Conservation (phyloP, 2,113 vertebrate species). For the Ardeotis arabs region DNA sequence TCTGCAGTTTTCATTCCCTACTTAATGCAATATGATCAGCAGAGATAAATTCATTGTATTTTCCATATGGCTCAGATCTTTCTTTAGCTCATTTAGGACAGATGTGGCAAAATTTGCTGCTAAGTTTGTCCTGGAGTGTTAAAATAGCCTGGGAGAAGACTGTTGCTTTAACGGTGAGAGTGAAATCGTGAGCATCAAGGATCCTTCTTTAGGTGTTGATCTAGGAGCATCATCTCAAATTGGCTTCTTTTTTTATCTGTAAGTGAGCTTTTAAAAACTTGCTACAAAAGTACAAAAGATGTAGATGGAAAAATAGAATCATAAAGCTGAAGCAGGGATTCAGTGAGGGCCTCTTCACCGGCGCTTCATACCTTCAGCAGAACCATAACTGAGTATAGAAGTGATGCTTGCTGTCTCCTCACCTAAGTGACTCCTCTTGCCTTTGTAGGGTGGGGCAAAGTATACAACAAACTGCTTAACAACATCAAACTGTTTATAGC, state of each 20-base stretch:
- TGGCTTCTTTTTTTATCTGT: not conserved
- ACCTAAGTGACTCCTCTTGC: not conserved
- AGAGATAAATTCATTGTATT: constrained; percentile 9
- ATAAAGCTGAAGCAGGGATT: not conserved
- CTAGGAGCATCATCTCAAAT: not conserved
- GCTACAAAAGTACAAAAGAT: not conserved
- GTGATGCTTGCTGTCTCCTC: not conserved
- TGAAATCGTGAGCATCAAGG: not conserved
- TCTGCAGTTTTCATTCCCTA: not conserved
- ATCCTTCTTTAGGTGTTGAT: constrained; percentile 20
- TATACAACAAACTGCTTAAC: not conserved
- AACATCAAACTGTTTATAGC: not conserved
- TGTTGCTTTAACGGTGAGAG: not conserved
- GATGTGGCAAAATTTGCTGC: constrained; percentile 8
- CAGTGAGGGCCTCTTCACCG: not conserved
- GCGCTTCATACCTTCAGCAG: accelerated
- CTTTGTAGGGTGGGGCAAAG: not conserved
- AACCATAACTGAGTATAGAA: not conserved
- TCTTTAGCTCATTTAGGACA: constrained; percentile 25
- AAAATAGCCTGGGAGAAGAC: not conserved
- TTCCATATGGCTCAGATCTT: constrained; percentile 17
- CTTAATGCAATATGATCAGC: not conserved
- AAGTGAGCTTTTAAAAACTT: constrained; percentile 6
- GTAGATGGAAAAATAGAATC: not conserved
- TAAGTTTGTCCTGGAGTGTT: constrained; percentile 2